phyloP scores from a whole-genome alignment of 2,888 invertebrate genomes.

The Chrysolina americana region DNA sequence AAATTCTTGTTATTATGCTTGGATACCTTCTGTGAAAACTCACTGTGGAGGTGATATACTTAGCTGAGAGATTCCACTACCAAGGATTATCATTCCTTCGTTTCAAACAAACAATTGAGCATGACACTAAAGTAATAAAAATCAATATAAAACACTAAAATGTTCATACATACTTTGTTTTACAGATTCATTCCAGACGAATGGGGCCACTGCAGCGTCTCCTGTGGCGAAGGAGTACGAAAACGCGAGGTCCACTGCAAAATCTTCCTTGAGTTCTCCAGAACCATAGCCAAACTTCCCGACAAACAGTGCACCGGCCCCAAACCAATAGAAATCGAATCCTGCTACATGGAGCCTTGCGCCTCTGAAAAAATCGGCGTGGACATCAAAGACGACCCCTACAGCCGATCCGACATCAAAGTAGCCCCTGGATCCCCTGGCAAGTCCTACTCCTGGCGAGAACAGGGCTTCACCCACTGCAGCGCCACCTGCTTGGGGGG shows the following conservation, averaged over 20 bases:
- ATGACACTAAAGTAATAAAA: no score
- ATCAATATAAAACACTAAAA: no score
- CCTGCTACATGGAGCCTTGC: constrained; percentile 86
- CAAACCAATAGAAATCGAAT: constrained; percentile 85
- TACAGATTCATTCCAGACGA: constrained; percentile 91
- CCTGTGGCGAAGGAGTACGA: constrained; percentile 92
- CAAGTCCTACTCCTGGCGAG: constrained; percentile 90
- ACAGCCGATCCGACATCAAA: constrained; percentile 58
- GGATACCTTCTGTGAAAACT: no score
- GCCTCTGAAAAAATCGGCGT: constrained; percentile 68
- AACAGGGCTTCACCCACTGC: constrained; percentile 92
- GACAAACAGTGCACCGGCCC: constrained; percentile 90
- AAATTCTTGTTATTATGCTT: no score
- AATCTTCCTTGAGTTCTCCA: constrained; percentile 93
- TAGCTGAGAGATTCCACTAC: no score
- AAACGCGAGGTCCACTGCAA: constrained; percentile 93
- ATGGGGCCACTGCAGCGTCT: constrained; percentile 90
- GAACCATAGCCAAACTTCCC: constrained; percentile 89
- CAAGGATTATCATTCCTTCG: no score
- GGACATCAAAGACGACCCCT: constrained; percentile 72
- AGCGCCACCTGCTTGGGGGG: constrained; percentile 87
- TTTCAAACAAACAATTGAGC: no score
- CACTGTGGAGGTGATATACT: no score
- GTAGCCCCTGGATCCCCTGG: constrained; percentile 71
- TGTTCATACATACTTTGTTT: constrained; percentile 51